Evolutionary conservation across 2,797 vertebrate species (phyloP).

Genomic region (Tangara arthus): DNA sequence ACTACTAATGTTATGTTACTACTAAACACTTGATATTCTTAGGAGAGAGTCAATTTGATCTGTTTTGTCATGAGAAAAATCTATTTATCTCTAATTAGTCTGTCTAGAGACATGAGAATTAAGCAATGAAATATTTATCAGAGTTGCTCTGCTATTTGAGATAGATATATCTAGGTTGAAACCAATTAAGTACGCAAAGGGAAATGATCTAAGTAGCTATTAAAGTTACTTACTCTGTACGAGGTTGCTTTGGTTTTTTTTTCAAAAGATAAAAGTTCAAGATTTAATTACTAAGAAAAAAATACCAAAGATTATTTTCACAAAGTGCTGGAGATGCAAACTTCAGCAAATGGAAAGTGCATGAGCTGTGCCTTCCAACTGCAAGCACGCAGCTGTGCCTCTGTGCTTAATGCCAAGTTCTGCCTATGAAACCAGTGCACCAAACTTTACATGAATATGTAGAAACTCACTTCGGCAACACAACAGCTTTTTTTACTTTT

Average conservation of each 20-base stretch:
- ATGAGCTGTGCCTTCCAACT: neutral
- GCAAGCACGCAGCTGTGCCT: neutral
- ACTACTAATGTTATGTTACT: neutral
- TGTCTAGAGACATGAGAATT: neutral
- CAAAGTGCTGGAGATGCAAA: neutral
- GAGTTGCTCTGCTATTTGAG: neutral
- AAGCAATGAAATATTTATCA: slow-evolving; percentile 33
- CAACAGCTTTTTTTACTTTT: neutral
- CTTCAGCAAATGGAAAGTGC: neutral
- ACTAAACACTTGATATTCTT: neutral
- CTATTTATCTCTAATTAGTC: neutral
- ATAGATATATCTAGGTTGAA: neutral
- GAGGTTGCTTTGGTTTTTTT: neutral
- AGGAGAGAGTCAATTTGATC: neutral
- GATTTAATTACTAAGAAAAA: neutral
- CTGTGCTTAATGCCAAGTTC: neutral
- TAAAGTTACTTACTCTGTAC: neutral
- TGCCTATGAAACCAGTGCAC: neutral
- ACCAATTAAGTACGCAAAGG: neutral
- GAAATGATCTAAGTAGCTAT: neutral
- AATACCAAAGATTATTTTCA: neutral
- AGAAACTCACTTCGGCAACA: neutral
- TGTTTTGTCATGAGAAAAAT: neutral
- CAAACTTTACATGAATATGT: neutral
- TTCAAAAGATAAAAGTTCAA: neutral